Evolutionary conservation across 2,797 vertebrate genomes (phyloP), one percentile per base, ranked within the genome.

Genomic region (Sebastes steindachneri): DNA sequence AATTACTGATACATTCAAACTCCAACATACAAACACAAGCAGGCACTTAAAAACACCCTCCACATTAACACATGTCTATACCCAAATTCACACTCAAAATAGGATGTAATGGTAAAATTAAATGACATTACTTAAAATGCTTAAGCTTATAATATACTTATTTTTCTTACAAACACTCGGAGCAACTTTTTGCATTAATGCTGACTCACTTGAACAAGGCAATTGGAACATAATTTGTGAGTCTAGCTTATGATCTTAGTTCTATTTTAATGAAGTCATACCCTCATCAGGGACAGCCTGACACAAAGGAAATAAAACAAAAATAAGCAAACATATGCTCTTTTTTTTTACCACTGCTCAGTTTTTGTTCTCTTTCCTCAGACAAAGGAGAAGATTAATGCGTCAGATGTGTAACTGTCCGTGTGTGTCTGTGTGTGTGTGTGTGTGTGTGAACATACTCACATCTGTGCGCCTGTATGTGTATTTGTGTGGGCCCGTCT

Each of bases 211-310:
- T 80, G 29, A 79, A 75, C 17, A 4, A 74, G 73, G 68, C 75
- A 86, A 89, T 80, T 75, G 60, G 60, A 85, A 70, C n/a, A 79
- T 88, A 69, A 87, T 91, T 86, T 90, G 54, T 82, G 62, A 86
- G 82, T 85, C 76, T 84, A 73, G 51, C 60, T 89, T 81, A 75
- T 62, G 59, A 87, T 92, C 73, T 86, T 86, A 76, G 69, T 83
- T 83, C 54, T 87, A 28, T 89, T 91, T 93, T 88, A 89, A 92
- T 90, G 82, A 90, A 94, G 80, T 89, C 78, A 79, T 85, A 88
- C 88, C 82, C 91, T 85, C 74, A 89, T 86, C 60, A 63, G 75
- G 65, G 67, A 85, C 68, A 65, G 66, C 62, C 64, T 45, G 68
- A 75, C 75, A 73, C 72, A 68, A 25, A 83, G 37, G 71, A 79